Evolutionary conservation across 2,888 invertebrate genomes (phyloP).

Genomic region (Sepiola atlantica): DNA sequence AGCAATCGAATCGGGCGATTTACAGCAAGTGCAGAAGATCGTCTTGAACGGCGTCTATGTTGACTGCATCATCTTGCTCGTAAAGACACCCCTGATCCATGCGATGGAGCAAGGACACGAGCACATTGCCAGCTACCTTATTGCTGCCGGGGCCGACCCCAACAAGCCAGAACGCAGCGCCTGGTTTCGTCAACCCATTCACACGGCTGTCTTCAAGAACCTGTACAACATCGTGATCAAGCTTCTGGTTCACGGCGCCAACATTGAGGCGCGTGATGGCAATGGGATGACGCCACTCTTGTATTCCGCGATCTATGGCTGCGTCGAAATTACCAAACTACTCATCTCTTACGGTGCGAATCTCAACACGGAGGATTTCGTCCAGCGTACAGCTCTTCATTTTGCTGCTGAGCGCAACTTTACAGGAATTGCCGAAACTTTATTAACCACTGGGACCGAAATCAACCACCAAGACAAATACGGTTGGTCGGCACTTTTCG

Average conservation of each 20-base stretch:
- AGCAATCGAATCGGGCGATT: constrained; percentile 52
- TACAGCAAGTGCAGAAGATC: constrained; percentile 47
- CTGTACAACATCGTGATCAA: constrained; percentile 45
- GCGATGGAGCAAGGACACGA: constrained; percentile 55
- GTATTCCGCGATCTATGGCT: constrained; percentile 47
- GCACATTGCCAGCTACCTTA: constrained; percentile 55
- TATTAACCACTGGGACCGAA: constrained; percentile 54
- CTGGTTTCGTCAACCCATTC: constrained; percentile 48
- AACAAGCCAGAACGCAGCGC: constrained; percentile 51
- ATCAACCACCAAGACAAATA: constrained; percentile 59
- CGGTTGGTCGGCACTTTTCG: constrained; percentile 58
- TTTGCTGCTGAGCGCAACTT: constrained; percentile 58
- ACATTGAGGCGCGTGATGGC: constrained; percentile 47
- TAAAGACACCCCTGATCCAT: constrained; percentile 57
- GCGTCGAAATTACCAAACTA: constrained; percentile 51
- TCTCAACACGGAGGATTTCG: constrained; percentile 55
- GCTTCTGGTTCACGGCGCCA: constrained; percentile 45
- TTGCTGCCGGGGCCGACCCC: constrained; percentile 58
- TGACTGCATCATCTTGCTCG: constrained; percentile 52
- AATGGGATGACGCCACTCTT: constrained; percentile 50
- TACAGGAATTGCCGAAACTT: constrained; percentile 51
- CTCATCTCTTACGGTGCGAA: constrained; percentile 57
- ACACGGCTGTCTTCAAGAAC: constrained; percentile 49
- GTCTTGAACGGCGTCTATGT: constrained; percentile 52
- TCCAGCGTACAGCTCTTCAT: constrained; percentile 59